These are phyloP conservation scores for Dasyprocta punctata DNA, from an alignment of 2,113 vertebrate genomes.

Conservation along the genomic window DNA sequence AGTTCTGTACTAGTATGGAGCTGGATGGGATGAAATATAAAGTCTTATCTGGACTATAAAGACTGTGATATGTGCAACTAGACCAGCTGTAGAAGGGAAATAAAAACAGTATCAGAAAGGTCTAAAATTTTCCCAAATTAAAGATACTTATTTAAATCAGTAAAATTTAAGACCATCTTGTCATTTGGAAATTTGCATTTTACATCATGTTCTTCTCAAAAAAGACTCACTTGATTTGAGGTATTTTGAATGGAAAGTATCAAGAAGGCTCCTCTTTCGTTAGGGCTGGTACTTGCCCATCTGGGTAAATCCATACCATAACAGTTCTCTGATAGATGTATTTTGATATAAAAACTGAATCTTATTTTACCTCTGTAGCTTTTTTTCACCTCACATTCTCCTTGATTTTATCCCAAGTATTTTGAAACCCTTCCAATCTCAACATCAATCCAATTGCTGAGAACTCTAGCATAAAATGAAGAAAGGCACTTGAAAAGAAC, in stretches of 20 bases:
- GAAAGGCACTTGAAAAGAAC: constrained; percentile 67
- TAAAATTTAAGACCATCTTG: constrained; percentile 35
- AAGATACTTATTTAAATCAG: neutral
- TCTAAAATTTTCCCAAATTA: neutral
- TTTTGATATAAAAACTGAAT: constrained; percentile 70
- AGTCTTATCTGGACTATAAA: neutral
- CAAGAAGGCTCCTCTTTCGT: constrained; percentile 49
- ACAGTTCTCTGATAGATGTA: constrained; percentile 52
- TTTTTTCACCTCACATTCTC: constrained; percentile 65
- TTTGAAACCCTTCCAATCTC: constrained; percentile 74
- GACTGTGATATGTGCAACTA: neutral
- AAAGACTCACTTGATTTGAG: constrained; percentile 18
- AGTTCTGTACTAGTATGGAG: neutral
- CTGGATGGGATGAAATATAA: neutral
- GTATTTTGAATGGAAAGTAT: constrained; percentile 19
- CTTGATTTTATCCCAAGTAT: constrained; percentile 75
- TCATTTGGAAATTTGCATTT: constrained; percentile 52
- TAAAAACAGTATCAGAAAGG: neutral
- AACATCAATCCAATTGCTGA: constrained; percentile 65
- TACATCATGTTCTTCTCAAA: constrained; percentile 38
- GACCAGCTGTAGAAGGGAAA: neutral
- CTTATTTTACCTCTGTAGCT: constrained; percentile 69
- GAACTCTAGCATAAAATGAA: constrained; percentile 72
- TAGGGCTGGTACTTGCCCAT: constrained; percentile 48
- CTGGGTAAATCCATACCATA: constrained; percentile 42